A percentile compares a stretch with the other conserved stretches of the same genome.
Evolutionary conservation across 2,888 invertebrate genomes (phyloP).

Genomic region (Mantis religiosa): DNA sequence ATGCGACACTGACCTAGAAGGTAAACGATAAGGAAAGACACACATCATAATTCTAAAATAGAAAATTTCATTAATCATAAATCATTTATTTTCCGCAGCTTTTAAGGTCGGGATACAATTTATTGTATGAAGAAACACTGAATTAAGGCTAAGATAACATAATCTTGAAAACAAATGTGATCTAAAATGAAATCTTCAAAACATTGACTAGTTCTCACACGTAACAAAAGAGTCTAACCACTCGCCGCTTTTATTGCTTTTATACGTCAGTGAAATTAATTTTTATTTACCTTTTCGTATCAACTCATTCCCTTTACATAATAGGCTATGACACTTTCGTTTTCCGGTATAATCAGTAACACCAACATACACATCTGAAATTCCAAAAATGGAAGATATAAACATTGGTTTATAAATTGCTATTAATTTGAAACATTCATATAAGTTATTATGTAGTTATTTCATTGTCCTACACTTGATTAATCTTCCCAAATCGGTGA

Average conservation of each 20-base stretch:
- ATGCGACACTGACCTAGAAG: background rate
- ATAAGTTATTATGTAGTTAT: too few relatives aligned
- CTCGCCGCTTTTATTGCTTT: background rate
- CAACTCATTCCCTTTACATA: background rate
- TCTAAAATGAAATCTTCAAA: background rate
- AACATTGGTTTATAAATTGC: too few relatives aligned
- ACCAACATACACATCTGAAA: background rate
- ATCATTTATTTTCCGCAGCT: background rate
- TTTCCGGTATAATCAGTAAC: background rate
- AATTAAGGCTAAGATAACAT: background rate
- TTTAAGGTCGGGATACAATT: too few relatives aligned
- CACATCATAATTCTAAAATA: background rate
- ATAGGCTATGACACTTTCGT: background rate
- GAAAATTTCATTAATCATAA: background rate
- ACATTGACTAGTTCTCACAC: background rate
- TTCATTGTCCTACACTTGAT: too few relatives aligned
- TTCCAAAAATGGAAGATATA: background rate
- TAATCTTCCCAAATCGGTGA: too few relatives aligned
- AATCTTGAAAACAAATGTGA: background rate
- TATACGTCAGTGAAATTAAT: background rate
- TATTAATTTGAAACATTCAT: too few relatives aligned
- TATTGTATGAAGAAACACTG: background rate
- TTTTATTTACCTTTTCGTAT: background rate
- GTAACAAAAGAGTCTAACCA: background rate
- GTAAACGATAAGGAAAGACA: background rate